These are phyloP conservation scores for Papilio polyxenes DNA, from an alignment of 1,140 invertebrate genomes.

Conservation along the genomic window DNA sequence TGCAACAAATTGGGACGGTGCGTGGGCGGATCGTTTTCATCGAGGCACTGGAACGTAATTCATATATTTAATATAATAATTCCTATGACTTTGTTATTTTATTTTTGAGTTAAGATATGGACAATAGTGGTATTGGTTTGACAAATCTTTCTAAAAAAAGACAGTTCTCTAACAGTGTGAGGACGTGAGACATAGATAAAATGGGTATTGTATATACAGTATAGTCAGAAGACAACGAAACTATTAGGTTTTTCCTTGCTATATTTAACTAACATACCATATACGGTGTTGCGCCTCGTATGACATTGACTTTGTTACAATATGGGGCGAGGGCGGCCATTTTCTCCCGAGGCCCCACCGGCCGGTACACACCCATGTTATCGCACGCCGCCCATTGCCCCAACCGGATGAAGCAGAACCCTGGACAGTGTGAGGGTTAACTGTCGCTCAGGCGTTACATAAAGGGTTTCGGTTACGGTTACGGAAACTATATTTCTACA, in stretches of 20 bases:
- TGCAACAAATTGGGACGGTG: conserved; percentile 60
- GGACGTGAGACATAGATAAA: no score
- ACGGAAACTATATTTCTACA: no score
- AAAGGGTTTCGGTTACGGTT: no score
- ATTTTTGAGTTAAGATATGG: not conserved
- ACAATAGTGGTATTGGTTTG: not conserved
- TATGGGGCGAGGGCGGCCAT: conserved; percentile 75
- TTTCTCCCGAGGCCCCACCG: conserved; percentile 80
- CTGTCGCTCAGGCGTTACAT: no score
- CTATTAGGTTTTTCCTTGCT: no score
- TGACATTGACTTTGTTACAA: conserved; percentile 84
- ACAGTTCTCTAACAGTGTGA: not conserved
- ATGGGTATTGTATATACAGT: no score
- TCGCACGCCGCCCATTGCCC: conserved; percentile 72
- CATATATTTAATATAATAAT: not conserved
- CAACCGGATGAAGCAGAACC: conserved; percentile 72
- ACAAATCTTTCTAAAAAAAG: not conserved
- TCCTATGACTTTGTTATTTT: not conserved
- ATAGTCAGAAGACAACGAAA: no score
- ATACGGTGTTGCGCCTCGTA: conserved; percentile 80
- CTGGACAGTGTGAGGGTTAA: conserved; percentile 45
- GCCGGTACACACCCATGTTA: conserved; percentile 60
- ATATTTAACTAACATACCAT: conserved; percentile 72
- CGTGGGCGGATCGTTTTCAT: conserved; percentile 57
- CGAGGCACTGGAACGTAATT: conserved; percentile 59